Evolutionary conservation across 2,888 invertebrate species (phyloP).

Genomic region (Abrostola tripartita): DNA sequence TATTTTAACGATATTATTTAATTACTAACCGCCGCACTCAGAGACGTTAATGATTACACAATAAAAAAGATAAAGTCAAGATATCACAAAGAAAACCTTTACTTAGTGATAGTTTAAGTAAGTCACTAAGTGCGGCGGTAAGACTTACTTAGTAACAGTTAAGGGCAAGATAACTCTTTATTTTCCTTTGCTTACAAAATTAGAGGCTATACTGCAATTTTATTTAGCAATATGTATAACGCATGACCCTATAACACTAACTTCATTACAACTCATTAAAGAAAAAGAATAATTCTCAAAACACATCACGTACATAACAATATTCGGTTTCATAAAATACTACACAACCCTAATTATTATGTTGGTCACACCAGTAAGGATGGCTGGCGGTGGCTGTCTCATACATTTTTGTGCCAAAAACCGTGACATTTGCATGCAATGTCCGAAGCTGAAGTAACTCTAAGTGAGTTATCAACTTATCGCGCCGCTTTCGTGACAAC

Average conservation of each 20-base stretch:
- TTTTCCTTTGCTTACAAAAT: no score
- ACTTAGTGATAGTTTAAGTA: no score
- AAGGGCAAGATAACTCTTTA: no score
- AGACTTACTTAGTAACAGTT: no score
- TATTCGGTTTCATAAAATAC: constrained; percentile 36
- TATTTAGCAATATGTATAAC: no score
- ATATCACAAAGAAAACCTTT: no score
- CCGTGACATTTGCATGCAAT: constrained; percentile 6
- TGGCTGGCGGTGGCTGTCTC: not conserved
- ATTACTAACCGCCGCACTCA: no score
- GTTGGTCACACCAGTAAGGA: constrained; percentile 25
- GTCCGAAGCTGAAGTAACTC: not conserved
- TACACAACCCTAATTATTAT: constrained; percentile 38
- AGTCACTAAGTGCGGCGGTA: no score
- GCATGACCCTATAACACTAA: not conserved
- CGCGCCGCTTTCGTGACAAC: constrained; percentile 11
- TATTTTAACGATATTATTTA: no score
- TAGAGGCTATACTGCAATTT: no score
- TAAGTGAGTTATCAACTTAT: not conserved
- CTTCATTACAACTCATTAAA: not conserved
- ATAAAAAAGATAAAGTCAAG: no score
- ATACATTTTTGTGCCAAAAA: constrained; percentile 19
- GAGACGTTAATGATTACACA: no score
- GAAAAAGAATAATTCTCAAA: not conserved
- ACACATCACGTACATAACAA: constrained; percentile 29